These are phyloP conservation scores for Drepana falcataria DNA, from an alignment of 2,888 invertebrate species.

Conservation along the genomic window DNA sequence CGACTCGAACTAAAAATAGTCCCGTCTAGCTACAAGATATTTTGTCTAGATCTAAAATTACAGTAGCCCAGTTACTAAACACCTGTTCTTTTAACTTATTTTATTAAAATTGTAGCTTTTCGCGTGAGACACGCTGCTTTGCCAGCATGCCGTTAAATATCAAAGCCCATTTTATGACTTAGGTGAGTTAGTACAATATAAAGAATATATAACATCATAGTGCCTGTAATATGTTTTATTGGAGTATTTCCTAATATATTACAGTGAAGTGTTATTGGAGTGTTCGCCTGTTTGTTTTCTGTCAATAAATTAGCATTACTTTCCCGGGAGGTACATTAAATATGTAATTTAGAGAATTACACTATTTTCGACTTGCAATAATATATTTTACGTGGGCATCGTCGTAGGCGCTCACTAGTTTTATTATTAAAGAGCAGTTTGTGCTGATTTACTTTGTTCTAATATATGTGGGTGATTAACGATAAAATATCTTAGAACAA, in stretches of 20 bases:
- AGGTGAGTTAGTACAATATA: constrained; percentile 17
- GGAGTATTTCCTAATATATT: not conserved
- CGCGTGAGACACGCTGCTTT: not conserved
- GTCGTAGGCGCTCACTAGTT: not conserved
- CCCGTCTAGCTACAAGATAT: not conserved
- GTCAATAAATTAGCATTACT: not conserved
- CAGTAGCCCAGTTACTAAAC: not conserved
- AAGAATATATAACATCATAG: not conserved
- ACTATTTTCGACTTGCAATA: not conserved
- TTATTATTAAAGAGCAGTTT: not conserved
- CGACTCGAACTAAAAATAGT: not conserved
- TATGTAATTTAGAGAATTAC: not conserved
- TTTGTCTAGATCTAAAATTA: constrained; percentile 1
- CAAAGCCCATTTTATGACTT: constrained; percentile 25
- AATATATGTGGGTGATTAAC: too few relatives aligned
- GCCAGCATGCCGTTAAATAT: constrained; percentile 12
- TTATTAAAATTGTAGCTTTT: not conserved
- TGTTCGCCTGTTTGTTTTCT: not conserved
- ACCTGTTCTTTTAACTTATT: not conserved
- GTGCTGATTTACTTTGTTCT: not conserved
- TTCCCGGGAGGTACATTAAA: not conserved
- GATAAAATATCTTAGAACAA: too few relatives aligned
- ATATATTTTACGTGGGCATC: not conserved
- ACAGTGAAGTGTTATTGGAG: not conserved
- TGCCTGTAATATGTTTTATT: not conserved